phyloP scores from a whole-genome alignment of 2,113 vertebrate genomes.

The Trichomycterus rosablanca region DNA sequence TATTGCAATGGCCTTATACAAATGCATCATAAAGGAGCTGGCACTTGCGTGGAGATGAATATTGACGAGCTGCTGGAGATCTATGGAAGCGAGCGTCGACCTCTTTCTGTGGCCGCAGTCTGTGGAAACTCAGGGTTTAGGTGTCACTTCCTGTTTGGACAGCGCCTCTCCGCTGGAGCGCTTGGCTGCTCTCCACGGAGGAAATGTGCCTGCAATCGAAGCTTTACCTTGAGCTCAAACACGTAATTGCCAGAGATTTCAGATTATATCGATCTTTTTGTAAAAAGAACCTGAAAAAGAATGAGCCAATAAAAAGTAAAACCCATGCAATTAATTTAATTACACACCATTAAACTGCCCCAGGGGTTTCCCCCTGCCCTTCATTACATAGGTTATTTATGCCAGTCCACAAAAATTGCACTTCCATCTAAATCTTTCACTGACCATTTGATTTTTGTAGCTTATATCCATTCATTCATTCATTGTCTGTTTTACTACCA shows the following conservation, averaged over 20 bases:
- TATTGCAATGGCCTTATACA: conserved; percentile 23
- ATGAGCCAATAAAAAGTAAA: conserved; percentile 41
- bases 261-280: conserved; percentile 46
- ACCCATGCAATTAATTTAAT: conserved; percentile 50
- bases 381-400: conserved; percentile 39
- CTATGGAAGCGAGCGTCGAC: background rate
- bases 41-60: conserved; percentile 12
- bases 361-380: conserved; percentile 31
- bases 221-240: conserved; percentile 37
- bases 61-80: conserved; percentile 20
- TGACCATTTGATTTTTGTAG: background rate
- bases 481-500: no score
- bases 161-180: conserved; percentile 28
- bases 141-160: conserved; percentile 43
- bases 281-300: conserved; percentile 37
- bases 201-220: conserved; percentile 29
- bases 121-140: conserved; percentile 27
- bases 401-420: conserved; percentile 12
- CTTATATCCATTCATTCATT: background rate
- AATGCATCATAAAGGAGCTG: conserved; percentile 23
- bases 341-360: conserved; percentile 38
- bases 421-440: conserved; percentile 22
- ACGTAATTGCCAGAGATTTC: conserved; percentile 42
- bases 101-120: conserved; percentile 6
- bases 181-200: conserved; percentile 39